A percentile compares a stretch with the other conserved stretches of the same genome.
phyloP scores from a whole-genome alignment of 2,888 invertebrate species.

The Drosophila mettleri region DNA sequence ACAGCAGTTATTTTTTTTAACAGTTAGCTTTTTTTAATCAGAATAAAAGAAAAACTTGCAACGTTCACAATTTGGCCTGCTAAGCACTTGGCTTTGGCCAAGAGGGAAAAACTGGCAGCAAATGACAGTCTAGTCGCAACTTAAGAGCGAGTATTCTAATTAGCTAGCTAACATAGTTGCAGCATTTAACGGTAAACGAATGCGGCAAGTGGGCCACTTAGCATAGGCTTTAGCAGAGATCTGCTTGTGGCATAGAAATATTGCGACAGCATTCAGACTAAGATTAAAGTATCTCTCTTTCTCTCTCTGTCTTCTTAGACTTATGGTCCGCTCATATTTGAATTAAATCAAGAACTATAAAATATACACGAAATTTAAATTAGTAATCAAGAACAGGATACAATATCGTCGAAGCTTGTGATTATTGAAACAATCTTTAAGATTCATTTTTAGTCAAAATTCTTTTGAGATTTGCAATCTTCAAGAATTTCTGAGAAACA shows the following conservation, averaged over 20 bases:
- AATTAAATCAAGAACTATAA: neutral
- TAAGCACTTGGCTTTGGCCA: constrained; percentile 4
- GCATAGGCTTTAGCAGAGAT: neutral
- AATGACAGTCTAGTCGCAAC: neutral
- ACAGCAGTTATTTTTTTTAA: constrained; percentile 45
- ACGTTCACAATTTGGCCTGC: constrained; percentile 48
- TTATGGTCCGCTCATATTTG: no score
- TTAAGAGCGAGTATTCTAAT: constrained; percentile 25
- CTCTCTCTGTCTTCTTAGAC: neutral
- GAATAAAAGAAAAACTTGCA: constrained; percentile 49
- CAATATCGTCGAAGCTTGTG: neutral
- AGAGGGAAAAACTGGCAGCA: neutral
- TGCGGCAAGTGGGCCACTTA: constrained; percentile 13
- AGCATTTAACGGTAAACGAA: constrained; percentile 27
- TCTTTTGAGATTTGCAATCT: neutral
- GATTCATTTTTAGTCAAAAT: neutral
- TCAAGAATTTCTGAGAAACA: constrained; percentile 4
- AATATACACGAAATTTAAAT: neutral
- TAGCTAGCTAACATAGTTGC: constrained; percentile 25
- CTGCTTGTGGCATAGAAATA: neutral
- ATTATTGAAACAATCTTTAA: neutral
- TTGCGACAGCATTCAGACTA: neutral
- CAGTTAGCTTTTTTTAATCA: constrained; percentile 29
- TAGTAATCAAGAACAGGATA: neutral
- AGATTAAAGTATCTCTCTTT: neutral